Conservation (phyloP, 1,140 invertebrate genomes). For the Zaprionus africanus region DNA sequence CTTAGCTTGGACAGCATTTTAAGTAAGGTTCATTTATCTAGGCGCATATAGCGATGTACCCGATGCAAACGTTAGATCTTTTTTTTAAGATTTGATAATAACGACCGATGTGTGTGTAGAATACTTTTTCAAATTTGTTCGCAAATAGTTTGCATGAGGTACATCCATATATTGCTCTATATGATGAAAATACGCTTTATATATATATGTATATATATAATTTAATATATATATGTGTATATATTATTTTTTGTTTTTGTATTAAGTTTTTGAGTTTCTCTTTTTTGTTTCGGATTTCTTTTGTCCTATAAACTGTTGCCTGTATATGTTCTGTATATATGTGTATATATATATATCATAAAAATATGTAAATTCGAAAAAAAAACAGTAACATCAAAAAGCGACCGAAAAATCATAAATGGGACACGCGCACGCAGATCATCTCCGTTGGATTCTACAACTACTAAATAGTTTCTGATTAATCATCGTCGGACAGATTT, state of each 20-base stretch:
- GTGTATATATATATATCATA: constrained; percentile 36
- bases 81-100: background rate
- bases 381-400: constrained; percentile 41
- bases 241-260: background rate
- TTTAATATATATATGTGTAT: background rate
- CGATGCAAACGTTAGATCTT: background rate
- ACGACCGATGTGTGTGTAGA: background rate
- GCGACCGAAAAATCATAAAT: constrained; percentile 30
- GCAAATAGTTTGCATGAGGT: constrained; percentile 16
- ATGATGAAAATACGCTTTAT: constrained; percentile 21
- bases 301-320: constrained; percentile 15
- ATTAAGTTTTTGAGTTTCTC: background rate
- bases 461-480: constrained; percentile 36
- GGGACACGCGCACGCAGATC: constrained; percentile 28
- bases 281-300: background rate
- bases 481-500: constrained; percentile 83
- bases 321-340: constrained; percentile 52
- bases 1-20: constrained; percentile 49
- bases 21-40: constrained; percentile 22
- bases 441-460: background rate
- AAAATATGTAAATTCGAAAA: constrained; percentile 44
- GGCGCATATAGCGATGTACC: constrained; percentile 16
- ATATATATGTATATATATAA: constrained; percentile 17
- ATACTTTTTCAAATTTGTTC: background rate
- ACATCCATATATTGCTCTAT: constrained; percentile 8